phyloP scores from a whole-genome alignment of 2,113 vertebrate genomes.

The Dicaeum eximium region DNA sequence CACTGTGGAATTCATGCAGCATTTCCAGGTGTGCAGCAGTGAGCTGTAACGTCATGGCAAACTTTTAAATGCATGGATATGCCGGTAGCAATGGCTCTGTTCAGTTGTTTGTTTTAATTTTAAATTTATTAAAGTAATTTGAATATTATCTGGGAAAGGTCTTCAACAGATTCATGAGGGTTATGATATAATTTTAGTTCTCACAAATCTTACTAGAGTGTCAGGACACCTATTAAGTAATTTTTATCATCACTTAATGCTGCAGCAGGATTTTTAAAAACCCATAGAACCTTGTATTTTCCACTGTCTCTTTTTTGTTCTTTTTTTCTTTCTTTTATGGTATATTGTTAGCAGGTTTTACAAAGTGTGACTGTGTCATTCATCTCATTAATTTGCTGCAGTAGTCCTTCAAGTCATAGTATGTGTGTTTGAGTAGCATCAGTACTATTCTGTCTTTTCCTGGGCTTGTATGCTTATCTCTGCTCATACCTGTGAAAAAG shows the following conservation, averaged over 20 bases:
- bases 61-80: background rate
- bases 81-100: rapidly evolving
- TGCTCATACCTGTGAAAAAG: background rate
- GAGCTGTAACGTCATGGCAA: background rate
- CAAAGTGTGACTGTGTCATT: background rate
- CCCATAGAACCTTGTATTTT: background rate
- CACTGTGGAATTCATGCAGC: background rate
- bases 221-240: background rate
- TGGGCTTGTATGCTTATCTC: background rate
- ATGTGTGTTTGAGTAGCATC: background rate
- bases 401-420: background rate
- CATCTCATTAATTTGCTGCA: background rate
- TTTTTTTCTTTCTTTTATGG: background rate
- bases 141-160: background rate
- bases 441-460: background rate
- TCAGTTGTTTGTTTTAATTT: background rate
- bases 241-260: background rate
- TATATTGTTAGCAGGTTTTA: background rate
- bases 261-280: background rate
- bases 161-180: background rate
- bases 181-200: background rate
- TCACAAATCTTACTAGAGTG: background rate
- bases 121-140: background rate
- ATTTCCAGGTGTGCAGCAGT: background rate
- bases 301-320: background rate